phyloP scores from a whole-genome alignment of 2,113 vertebrate species.

The Rhodinocichla rosea region DNA sequence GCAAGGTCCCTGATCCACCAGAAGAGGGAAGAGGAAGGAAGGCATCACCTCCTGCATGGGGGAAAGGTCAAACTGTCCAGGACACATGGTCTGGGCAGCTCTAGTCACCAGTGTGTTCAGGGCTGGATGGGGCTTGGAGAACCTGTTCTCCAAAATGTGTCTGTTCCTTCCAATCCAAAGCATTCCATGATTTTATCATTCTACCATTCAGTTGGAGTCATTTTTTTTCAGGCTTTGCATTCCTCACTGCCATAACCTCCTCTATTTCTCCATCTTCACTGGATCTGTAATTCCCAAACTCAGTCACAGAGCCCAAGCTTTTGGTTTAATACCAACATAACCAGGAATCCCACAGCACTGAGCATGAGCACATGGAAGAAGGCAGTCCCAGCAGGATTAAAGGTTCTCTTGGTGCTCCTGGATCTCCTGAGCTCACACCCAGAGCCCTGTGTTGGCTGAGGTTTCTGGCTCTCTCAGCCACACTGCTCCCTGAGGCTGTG shows the following conservation, averaged over 20 bases:
- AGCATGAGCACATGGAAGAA: background rate
- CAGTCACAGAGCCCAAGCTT: background rate
- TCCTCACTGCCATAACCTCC: background rate
- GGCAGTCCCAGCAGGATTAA: background rate
- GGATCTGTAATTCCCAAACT: background rate
- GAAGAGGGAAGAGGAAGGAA: background rate
- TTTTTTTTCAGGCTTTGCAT: background rate
- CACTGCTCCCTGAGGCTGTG: background rate
- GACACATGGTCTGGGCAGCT: background rate
- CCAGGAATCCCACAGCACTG: background rate
- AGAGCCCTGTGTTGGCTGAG: background rate
- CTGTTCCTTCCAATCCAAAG: background rate
- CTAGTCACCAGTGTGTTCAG: background rate
- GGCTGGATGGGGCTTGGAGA: background rate
- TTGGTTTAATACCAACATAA: background rate
- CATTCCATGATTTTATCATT: background rate
- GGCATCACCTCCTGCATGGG: background rate
- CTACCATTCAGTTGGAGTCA: background rate
- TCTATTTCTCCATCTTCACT: background rate
- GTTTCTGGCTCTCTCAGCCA: fast-evolving
- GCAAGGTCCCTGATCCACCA: background rate
- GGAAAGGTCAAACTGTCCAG: background rate
- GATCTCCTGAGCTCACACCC: background rate
- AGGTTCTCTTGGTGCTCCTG: background rate
- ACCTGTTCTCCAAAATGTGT: background rate